Percentiles rank a stretch among this genome's conserved stretches.
Evolutionary conservation across 2,113 vertebrate species (phyloP).

Genomic region (Rhynchopsitta pachyrhyncha): DNA sequence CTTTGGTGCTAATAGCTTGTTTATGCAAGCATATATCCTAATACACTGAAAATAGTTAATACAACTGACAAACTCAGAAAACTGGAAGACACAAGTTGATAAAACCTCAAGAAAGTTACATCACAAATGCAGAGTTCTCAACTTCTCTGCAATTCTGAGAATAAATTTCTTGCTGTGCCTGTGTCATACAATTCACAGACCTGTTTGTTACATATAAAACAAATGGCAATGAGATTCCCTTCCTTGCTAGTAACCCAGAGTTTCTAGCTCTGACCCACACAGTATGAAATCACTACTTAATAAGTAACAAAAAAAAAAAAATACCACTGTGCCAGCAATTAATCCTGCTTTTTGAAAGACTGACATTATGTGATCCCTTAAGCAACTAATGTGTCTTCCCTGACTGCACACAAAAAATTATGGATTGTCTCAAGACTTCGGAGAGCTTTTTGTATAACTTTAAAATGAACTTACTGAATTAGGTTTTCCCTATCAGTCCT

Average conservation of each 20-base stretch:
- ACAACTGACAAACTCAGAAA: background rate
- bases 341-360: background rate
- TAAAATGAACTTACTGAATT: background rate
- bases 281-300: background rate
- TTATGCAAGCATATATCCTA: background rate
- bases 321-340: background rate
- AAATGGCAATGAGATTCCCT: background rate
- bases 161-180: background rate
- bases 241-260: background rate
- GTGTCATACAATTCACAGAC: background rate
- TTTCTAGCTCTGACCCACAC: background rate
- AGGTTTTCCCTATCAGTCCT: background rate
- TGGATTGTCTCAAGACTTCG: background rate
- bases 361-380: constrained; percentile 4
- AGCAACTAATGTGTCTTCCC: background rate
- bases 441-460: background rate
- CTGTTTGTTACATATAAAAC: background rate
- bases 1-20: background rate
- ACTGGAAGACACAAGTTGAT: background rate
- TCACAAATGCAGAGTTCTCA: background rate
- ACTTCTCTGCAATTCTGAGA: background rate
- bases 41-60: background rate
- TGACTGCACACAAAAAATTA: background rate
- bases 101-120: background rate
- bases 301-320: background rate